A percentile compares a stretch with the other conserved stretches of the same genome.
These are phyloP conservation scores for Charadrius vociferus DNA, from an alignment of 2,113 vertebrate genomes.

Conservation along the genomic window DNA sequence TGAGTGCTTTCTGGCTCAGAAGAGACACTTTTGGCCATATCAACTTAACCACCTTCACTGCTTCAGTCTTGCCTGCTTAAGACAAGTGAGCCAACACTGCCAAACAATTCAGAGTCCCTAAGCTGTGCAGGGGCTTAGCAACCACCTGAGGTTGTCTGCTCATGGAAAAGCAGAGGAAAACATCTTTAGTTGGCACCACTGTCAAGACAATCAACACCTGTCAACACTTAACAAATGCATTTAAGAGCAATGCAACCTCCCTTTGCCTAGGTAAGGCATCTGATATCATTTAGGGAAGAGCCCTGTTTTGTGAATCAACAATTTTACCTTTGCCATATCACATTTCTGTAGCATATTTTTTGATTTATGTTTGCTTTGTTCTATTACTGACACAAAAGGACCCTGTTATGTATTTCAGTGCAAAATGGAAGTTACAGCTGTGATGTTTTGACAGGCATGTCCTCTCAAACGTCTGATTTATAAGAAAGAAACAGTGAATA, in stretches of 20 bases:
- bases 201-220: not conserved
- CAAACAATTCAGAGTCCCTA: not conserved
- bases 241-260: not conserved
- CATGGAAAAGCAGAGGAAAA: not conserved
- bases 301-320: not conserved
- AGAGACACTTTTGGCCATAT: not conserved
- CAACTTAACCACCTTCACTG: not conserved
- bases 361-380: not conserved
- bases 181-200: not conserved
- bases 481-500: conserved; percentile 29
- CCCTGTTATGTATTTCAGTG: not conserved
- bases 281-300: not conserved
- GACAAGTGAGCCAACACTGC: not conserved
- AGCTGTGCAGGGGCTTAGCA: not conserved
- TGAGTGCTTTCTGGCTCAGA: not conserved
- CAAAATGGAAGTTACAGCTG: not conserved
- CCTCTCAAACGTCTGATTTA: not conserved
- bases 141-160: not conserved
- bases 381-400: not conserved
- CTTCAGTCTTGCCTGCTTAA: not conserved
- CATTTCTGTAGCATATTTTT: not conserved
- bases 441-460: not conserved
- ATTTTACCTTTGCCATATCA: not conserved
- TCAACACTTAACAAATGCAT: not conserved
- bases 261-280: not conserved